phyloP scores from a whole-genome alignment of 2,888 invertebrate genomes.

The Linhomoeus sp. region DNA sequence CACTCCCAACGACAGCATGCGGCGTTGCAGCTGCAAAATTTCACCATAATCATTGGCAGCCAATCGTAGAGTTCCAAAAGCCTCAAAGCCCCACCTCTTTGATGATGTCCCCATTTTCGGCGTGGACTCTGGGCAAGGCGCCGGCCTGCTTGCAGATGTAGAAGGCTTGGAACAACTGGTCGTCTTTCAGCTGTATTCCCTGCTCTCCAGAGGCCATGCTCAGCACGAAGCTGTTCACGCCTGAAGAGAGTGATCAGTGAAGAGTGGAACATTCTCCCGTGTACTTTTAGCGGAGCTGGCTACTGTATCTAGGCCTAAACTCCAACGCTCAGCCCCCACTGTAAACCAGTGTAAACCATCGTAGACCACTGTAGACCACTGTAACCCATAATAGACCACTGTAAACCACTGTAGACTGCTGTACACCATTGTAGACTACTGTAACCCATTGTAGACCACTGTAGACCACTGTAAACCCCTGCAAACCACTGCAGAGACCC shows the following conservation, averaged over 20 bases:
- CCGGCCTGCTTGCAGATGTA: constrained; percentile 61
- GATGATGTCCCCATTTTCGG: constrained; percentile 84
- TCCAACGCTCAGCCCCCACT: no score
- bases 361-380: no score
- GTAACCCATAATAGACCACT: no score
- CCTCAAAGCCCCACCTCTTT: constrained; percentile 45
- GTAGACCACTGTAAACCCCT: no score
- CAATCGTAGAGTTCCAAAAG: not conserved
- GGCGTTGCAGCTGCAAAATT: constrained; percentile 51
- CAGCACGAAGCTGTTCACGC: constrained; percentile 88
- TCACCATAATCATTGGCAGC: not conserved
- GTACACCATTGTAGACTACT: no score
- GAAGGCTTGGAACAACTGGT: constrained; percentile 61
- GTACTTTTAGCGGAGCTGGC: no score
- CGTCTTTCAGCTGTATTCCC: constrained; percentile 63
- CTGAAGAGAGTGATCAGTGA: constrained; percentile 28
- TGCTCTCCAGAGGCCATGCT: constrained; percentile 78
- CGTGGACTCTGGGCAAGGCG: constrained; percentile 75
- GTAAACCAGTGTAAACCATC: no score
- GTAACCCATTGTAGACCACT: no score
- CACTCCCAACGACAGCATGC: constrained; percentile 61
- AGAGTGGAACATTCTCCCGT: not conserved
- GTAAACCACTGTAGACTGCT: no score
- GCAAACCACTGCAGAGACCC: not conserved
- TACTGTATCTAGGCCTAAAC: no score